These are phyloP conservation scores for Eunapius fragilis DNA, from an alignment of 37 sponge, comb jelly and placozoan genomes.

Conservation along the genomic window DNA sequence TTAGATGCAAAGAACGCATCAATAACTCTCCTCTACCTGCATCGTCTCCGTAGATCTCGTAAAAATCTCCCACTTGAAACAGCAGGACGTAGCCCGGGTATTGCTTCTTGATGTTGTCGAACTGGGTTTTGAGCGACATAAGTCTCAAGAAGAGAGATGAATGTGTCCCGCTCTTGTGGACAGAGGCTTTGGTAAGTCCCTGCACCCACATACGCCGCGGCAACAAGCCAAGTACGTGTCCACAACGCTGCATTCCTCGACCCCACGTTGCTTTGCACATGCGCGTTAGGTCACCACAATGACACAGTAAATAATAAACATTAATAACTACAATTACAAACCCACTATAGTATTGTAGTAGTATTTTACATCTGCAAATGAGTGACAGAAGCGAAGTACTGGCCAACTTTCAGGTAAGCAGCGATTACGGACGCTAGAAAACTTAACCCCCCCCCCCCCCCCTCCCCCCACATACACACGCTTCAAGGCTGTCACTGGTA, in stretches of 20 bases:
- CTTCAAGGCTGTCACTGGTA: constrained; percentile 84
- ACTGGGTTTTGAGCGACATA: constrained; percentile 58
- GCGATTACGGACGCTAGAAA: not conserved
- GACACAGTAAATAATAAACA: not conserved
- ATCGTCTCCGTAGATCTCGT: constrained; percentile 83
- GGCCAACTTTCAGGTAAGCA: constrained; percentile 65
- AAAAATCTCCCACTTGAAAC: constrained; percentile 93
- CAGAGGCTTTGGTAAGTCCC: not conserved
- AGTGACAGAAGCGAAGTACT: constrained; percentile 56
- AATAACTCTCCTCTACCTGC: constrained; percentile 38
- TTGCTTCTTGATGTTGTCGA: constrained; percentile 62
- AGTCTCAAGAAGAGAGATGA: not conserved
- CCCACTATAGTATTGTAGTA: not conserved
- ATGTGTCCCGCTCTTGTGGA: not conserved
- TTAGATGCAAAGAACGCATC: not conserved
- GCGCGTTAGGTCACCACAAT: not conserved
- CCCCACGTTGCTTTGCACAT: constrained; percentile 33
- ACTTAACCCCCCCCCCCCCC: no score
- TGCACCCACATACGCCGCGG: not conserved
- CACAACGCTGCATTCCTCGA: not conserved
- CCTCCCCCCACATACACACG: no score
- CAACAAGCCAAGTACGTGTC: not conserved
- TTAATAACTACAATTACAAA: not conserved
- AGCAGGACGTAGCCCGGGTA: constrained; percentile 70
- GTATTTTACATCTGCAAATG: constrained; percentile 21